These are phyloP conservation scores for Artemia sinica DNA, from an alignment of 2,888 invertebrate species.

Conservation along the genomic window DNA sequence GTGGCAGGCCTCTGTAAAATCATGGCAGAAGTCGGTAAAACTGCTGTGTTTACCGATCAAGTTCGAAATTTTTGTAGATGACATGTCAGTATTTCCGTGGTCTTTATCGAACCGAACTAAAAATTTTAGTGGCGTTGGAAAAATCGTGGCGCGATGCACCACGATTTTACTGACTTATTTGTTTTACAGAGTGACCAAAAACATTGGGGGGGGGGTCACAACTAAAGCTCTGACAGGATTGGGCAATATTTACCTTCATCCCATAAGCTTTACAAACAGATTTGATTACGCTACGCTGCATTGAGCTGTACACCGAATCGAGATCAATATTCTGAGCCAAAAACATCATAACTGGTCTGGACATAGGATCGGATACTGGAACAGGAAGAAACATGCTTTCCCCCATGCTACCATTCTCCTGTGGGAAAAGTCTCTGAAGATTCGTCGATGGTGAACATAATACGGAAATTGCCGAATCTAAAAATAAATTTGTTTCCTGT, in stretches of 20 bases:
- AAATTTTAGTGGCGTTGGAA: no score
- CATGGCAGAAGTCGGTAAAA: no score
- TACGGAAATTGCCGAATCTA: constrained; percentile 58
- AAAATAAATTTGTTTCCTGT: constrained; percentile 22
- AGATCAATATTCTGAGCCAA: constrained; percentile 69
- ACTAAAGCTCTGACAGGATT: no score
- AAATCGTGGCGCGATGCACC: no score
- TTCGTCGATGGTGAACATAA: constrained; percentile 77
- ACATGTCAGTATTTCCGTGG: no score
- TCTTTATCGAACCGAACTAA: no score
- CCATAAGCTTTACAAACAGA: constrained; percentile 50
- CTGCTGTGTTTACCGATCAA: no score
- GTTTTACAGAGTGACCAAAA: no score
- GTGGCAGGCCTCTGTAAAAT: no score
- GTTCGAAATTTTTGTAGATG: no score
- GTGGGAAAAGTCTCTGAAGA: constrained; percentile 48
- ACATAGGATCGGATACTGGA: constrained; percentile 43
- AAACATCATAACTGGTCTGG: constrained; percentile 70
- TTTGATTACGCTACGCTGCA: constrained; percentile 62
- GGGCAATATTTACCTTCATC: constrained; percentile 46
- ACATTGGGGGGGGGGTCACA: no score
- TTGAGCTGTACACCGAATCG: constrained; percentile 59
- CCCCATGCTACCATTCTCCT: neutral
- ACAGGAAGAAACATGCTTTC: constrained; percentile 29
- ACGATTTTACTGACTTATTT: no score